Evolutionary conservation across 2,113 vertebrate species (phyloP), one percentile per base, ranked within the genome.

Genomic region (Oryzias woworae): DNA sequence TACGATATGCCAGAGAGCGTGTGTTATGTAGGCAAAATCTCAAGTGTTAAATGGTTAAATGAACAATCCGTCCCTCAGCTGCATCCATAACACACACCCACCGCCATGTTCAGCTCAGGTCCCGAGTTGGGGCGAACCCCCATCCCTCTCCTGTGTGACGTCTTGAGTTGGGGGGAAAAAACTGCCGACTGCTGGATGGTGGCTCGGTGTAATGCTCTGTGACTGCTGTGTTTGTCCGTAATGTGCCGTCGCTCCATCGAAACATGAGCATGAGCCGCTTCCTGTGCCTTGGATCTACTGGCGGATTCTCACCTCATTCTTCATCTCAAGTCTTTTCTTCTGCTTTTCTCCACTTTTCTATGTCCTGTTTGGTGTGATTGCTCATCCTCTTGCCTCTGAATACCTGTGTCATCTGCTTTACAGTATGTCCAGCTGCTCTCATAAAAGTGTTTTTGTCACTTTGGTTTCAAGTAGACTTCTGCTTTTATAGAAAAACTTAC

Each of bases 231-330:
- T 85, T 77, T 81, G 81, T 85, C 62, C 70, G 75, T 80, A 75
- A 77, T 78, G 80, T 89, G 74, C 85, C 85, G 82, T 85, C 80
- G 77, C 71, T 62, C 69, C 84, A 89, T 86, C 20, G 58, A 79
- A 66, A 85, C 84, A 81, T 83, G 65, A 89, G 92, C 91, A 93
- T 96, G 93, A 94, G 42, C 91, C 69, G 87, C 90, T 89, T 86
- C 71, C 64, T 66, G 58, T 88, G 90, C 94, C 90, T 84, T 75
- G 65, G 69, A 18, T 75, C 72, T 72, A 53, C 74, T 24, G 82
- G 75, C 55, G 77, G 88, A 75, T 80, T 75, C 45, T 59, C 66
- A 74, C 61, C 44, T 64, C 66, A 81, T 69, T 18, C 6, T 51
- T 69, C 81, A 76, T 76, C 63, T 81, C 78, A 65, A 77, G 62